phyloP scores from a whole-genome alignment of 2,888 invertebrate species.

The Himalopsyche japonica region DNA sequence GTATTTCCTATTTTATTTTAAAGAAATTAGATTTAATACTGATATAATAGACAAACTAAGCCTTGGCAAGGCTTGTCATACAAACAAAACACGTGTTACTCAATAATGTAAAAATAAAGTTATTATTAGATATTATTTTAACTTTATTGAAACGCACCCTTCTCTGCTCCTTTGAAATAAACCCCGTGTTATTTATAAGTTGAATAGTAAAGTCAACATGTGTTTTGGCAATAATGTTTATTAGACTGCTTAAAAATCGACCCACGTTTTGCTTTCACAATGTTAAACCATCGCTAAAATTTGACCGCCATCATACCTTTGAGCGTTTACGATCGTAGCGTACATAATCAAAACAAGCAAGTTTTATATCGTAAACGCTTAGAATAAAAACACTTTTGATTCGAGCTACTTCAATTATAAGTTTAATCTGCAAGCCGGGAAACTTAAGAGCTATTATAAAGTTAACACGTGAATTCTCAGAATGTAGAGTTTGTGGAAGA shows the following conservation, averaged over 20 bases:
- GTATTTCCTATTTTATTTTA: no score
- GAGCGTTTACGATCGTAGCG: background rate
- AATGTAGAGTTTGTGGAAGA: background rate
- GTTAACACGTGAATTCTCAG: background rate
- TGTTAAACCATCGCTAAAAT: background rate
- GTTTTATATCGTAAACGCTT: background rate
- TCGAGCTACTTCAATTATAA: background rate
- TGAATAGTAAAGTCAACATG: background rate
- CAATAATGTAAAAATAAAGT: no score
- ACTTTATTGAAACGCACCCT: no score
- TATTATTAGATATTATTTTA: no score
- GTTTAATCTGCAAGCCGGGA: background rate
- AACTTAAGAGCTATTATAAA: background rate
- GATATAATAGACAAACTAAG: no score
- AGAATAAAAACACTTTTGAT: background rate
- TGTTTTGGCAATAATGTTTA: background rate
- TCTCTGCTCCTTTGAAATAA: no score
- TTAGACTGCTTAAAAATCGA: background rate
- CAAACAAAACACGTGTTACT: no score
- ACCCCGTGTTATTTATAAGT: background rate
- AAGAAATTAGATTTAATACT: no score
- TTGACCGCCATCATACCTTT: background rate
- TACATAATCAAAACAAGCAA: background rate
- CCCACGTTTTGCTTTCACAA: background rate
- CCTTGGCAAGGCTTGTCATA: no score